A percentile compares a stretch with the other conserved stretches of the same genome.
Evolutionary conservation across 2,113 vertebrate species (phyloP).

Genomic region (Lynx canadensis): DNA sequence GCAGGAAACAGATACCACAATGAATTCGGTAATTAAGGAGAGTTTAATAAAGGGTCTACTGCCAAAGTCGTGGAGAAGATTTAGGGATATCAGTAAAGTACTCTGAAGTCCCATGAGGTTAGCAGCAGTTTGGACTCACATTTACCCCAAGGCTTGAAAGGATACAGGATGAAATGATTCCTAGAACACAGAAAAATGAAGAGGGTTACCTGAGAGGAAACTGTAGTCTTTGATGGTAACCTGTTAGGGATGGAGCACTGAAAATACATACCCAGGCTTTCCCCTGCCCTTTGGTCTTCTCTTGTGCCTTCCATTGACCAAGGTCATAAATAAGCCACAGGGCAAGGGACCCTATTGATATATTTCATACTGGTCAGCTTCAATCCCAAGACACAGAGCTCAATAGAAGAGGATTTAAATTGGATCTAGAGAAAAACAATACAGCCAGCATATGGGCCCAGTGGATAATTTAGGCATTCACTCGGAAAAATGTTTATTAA

Average conservation of each 20-base stretch:
- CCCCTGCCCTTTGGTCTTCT: background rate
- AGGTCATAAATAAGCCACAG: background rate
- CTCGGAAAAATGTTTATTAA: slow-evolving; percentile 27
- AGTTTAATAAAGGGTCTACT: background rate
- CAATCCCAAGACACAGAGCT: background rate
- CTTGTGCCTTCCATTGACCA: background rate
- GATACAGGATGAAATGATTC: background rate
- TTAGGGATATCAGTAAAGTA: background rate
- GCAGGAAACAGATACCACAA: slow-evolving; percentile 20
- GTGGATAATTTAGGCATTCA: background rate
- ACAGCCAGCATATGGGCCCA: background rate
- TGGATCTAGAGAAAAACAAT: background rate
- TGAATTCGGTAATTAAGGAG: background rate
- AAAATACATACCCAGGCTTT: background rate
- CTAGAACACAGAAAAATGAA: background rate
- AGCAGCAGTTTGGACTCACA: background rate
- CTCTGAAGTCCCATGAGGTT: background rate
- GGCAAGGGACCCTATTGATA: background rate
- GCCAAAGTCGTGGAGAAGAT: background rate
- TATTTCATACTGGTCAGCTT: background rate
- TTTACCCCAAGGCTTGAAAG: background rate
- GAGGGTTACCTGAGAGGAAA: background rate
- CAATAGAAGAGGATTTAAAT: background rate
- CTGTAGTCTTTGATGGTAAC: background rate
- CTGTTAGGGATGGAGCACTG: background rate